Evolutionary conservation across 2,888 invertebrate species (phyloP).

Genomic region (Drosophila meridiana): DNA sequence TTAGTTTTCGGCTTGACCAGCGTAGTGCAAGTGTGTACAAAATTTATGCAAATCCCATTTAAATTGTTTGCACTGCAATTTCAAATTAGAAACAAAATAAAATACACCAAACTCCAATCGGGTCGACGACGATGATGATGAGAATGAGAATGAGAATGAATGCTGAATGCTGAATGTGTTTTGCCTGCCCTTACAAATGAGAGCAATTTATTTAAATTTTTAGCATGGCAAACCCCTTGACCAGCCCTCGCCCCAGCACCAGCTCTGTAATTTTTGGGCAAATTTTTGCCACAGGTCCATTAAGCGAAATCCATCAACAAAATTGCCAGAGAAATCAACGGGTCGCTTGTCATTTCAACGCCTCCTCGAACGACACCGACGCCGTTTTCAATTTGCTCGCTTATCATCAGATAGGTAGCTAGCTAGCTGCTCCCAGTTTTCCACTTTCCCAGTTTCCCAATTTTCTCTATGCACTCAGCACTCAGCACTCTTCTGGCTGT

Average conservation of each 20-base stretch:
- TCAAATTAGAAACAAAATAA: conserved; percentile 78
- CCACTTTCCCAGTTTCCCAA: conserved; percentile 6
- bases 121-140: conserved; percentile 14
- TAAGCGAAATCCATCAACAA: conserved; percentile 83
- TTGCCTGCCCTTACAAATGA: conserved; percentile 62
- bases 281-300: conserved; percentile 71
- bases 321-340: conserved; percentile 79
- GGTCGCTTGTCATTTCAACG: conserved; percentile 75
- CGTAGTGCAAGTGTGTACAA: conserved; percentile 50
- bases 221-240: conserved; percentile 35
- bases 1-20: conserved; percentile 70
- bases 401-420: conserved; percentile 61
- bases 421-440: conserved; percentile 17
- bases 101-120: conserved; percentile 43
- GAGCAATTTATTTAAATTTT: conserved; percentile 74
- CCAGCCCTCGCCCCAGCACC: background rate
- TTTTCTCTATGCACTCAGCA: conserved; percentile 14
- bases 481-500: conserved; percentile 4
- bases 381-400: conserved; percentile 78
- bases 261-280: conserved; percentile 54
- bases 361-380: conserved; percentile 62
- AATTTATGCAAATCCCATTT: conserved; percentile 83
- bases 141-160: background rate
- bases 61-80: conserved; percentile 82
- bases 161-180: background rate